Percentiles rank a stretch among this genome's conserved stretches.
These are phyloP conservation scores for Holothuria scabra DNA, from an alignment of 53 echinoderm and acorn worm genomes.

Conservation along the genomic window DNA sequence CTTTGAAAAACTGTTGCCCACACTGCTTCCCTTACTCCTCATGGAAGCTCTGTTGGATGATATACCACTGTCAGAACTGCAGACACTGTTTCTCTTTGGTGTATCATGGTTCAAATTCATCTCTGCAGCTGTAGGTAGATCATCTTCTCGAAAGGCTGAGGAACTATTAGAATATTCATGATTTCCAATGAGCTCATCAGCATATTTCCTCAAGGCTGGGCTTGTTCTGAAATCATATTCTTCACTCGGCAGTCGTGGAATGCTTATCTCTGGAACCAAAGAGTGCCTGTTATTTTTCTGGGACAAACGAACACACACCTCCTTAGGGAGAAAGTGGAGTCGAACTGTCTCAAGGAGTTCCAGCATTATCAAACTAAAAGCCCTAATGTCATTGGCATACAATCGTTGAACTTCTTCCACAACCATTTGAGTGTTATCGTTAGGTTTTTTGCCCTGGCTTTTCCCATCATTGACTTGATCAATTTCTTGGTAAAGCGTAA, in stretches of 20 bases:
- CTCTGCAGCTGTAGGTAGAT: constrained; percentile 43
- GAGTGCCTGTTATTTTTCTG: not conserved
- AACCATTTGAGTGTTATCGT: constrained; percentile 32
- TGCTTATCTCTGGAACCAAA: constrained; percentile 24
- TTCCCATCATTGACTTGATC: constrained; percentile 16
- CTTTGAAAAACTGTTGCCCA: constrained; percentile 57
- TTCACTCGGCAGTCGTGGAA: constrained; percentile 39
- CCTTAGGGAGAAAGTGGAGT: constrained; percentile 30
- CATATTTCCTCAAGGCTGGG: constrained; percentile 14
- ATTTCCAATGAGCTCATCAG: constrained; percentile 1
- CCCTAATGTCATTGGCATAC: constrained; percentile 86
- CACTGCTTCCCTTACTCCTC: constrained; percentile 62
- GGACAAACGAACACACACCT: constrained; percentile 16
- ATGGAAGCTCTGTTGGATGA: constrained; percentile 90
- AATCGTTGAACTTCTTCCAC: constrained; percentile 58
- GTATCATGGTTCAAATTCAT: constrained; percentile 43
- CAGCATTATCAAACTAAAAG: constrained; percentile 87
- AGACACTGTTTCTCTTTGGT: constrained; percentile 77
- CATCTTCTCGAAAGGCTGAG: not conserved
- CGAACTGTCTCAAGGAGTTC: constrained; percentile 74
- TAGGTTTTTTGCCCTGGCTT: constrained; percentile 6
- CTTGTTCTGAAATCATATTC: constrained; percentile 49
- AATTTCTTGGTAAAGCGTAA: constrained; percentile 56
- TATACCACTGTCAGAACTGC: constrained; percentile 93
- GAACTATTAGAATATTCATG: not conserved